Evolutionary conservation across 2,888 invertebrate species (phyloP), one percentile per base, ranked within the genome.

Genomic region (Dryobota labecula): DNA sequence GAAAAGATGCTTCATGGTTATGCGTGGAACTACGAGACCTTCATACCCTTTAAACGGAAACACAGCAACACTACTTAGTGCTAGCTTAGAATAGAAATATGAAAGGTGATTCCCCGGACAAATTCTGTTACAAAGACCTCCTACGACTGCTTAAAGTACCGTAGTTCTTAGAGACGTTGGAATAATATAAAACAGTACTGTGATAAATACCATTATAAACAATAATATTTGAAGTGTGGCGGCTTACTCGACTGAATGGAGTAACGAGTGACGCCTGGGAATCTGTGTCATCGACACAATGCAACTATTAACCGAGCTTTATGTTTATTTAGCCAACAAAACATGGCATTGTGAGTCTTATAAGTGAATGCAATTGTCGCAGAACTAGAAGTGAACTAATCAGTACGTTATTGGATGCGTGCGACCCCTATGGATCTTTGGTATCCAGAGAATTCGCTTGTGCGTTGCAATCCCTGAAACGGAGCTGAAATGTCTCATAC

Each of bases 261-360:
- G 57, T 66, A 65, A 56, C 64, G 36, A 72, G 58, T 77, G 69
- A 47, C 49, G 69, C 73, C 68, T 80, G 62, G 51, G 84, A 84
- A 86, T 80, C 82, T 86, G 77, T 86, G 85, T 72, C 86, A 82
- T 68, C 66, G 61, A 67, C 70, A 83, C 83, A 81, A 80, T 80
- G 78, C 61, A 68, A 70, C 73, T 56, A 73, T 80, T 72, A 76
- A 74, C 45, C 20, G 68, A 73, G 74, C 73, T 75, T 76, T 69
- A 65, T 84, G 70, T 76, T 72, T 76, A 79, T 70, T 79, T 67
- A 58, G 58, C 60, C 54, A 70, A 72, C 65, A 70, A 83, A 70
- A 76, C 82, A 49, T 61, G 36, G 51, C 64, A 63, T 76, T 64
- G 67, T 53, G 54, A 57, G 33, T 47, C 61, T 78, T 67, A 73